Evolutionary conservation across 2,797 vertebrate species (phyloP).

Genomic region (Coracias cyanogaster): DNA sequence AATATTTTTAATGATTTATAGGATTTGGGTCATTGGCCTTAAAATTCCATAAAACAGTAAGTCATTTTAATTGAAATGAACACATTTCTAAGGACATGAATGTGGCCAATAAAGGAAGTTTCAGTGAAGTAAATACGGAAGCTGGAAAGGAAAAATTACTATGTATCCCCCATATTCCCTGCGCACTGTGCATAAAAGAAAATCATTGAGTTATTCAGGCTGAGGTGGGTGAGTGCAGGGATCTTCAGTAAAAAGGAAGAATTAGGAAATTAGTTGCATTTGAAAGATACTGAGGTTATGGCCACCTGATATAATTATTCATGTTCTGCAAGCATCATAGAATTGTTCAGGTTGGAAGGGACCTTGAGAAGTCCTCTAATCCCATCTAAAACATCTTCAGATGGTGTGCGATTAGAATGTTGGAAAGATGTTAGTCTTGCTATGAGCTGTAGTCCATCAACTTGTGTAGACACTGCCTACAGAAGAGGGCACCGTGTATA

Average conservation of each 20-base stretch:
- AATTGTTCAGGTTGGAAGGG: neutral
- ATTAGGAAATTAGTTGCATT: neutral
- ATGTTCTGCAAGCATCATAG: neutral
- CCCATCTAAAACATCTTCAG: neutral
- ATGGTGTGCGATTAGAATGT: neutral
- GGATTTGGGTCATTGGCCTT: constrained; percentile 33
- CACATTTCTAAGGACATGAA: neutral
- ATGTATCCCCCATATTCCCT: neutral
- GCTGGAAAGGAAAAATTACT: neutral
- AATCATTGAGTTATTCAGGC: neutral
- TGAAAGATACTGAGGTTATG: neutral
- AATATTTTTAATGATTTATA: constrained; percentile 53
- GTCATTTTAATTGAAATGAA: constrained; percentile 10
- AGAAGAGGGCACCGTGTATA: neutral
- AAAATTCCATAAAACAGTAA: constrained; percentile 29
- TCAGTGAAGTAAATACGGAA: neutral
- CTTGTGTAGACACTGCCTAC: neutral
- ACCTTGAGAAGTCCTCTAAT: neutral
- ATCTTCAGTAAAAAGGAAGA: neutral
- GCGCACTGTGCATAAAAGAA: accelerated
- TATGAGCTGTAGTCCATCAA: neutral
- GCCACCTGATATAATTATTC: neutral
- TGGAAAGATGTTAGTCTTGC: neutral
- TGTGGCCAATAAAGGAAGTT: neutral
- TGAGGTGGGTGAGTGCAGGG: neutral